Evolutionary conservation across 2,888 invertebrate genomes (phyloP).

Genomic region (Eledona agricola): DNA sequence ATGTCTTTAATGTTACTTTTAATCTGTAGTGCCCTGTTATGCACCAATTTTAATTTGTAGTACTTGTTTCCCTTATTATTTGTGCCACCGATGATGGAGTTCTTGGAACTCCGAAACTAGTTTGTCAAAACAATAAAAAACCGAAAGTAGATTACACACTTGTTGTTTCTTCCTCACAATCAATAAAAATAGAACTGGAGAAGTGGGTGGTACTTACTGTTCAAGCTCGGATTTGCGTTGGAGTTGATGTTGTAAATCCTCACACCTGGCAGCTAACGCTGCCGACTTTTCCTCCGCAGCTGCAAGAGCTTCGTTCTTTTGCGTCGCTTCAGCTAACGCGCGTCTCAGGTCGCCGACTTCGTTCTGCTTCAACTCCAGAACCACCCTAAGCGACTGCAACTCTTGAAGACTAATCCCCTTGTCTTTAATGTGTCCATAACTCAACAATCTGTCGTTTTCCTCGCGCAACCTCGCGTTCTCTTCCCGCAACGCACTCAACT

Average conservation of each 20-base stretch:
- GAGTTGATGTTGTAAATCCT: constrained; percentile 82
- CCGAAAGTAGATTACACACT: neutral
- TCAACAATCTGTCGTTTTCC: constrained; percentile 56
- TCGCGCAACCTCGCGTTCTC: constrained; percentile 54
- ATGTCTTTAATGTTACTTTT: no score
- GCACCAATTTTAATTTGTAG: no score
- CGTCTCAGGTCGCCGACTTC: constrained; percentile 83
- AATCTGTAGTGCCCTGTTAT: no score
- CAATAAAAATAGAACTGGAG: neutral
- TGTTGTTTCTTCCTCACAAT: no score
- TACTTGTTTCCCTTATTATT: no score
- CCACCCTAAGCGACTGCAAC: constrained; percentile 84
- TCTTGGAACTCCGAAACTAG: constrained; percentile 61
- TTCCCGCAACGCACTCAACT: constrained; percentile 44
- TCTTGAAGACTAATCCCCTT: constrained; percentile 64
- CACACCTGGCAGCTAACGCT: constrained; percentile 81
- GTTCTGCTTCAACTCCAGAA: constrained; percentile 86
- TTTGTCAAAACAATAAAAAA: constrained; percentile 10
- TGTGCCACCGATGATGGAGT: constrained; percentile 70
- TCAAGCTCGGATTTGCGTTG: constrained; percentile 77
- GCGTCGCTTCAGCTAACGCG: constrained; percentile 73
- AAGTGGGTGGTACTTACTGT: constrained; percentile 65
- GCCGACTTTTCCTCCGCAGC: constrained; percentile 78
- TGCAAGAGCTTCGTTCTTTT: constrained; percentile 79
- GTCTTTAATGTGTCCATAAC: constrained; percentile 52